Evolutionary conservation across 2,797 vertebrate species (phyloP), one percentile per base, ranked within the genome.

Genomic region (Sebastes melanostomus): DNA sequence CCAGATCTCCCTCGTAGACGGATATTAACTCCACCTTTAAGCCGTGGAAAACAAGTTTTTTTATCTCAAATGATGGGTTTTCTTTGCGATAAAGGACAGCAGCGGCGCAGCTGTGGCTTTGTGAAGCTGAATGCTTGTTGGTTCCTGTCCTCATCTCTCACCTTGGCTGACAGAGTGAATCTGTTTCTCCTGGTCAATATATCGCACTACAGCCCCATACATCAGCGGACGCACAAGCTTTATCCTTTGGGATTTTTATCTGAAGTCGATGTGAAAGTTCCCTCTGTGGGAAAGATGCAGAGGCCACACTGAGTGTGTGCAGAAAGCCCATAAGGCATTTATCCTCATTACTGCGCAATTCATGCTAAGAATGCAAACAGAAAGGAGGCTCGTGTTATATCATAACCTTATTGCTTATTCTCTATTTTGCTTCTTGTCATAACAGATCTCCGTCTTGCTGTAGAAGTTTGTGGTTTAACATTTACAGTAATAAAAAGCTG

Each of bases 261-360:
- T 72, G 46, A 77, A 81, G 68, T 72, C 7, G 3, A 60, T 55
- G 73, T 66, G 54, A 81, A 66, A 52, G 52, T 82, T 80, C 14
- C 46, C 68, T 67, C 61, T 22, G 69, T 67, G 67, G 29, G 72
- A 60, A 42, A n/a, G 66, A 75, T 74, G 68, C 56, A 14, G 52
- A 69, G 14, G 60, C 24, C 11, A 14, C 10, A 62, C 67, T 24
- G 42, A 0, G 54, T 36, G 13, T 24, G 81, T 83, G 69, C 78
- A 81, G 69, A 74, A 83, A 60, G 52, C 86, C 84, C 88, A 63
- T 76, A 14, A 80, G 86, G 59, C 83, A 72, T 82, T 83, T 87
- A 30, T 77, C 27, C 87, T 90, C 91, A 82, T 93, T 88, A 82
- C 60, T 72, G 55, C 62, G 75, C 66, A 65, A 24, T 73, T 66